Conservation (phyloP, 2,888 invertebrate genomes). For the Eristalis tenax region DNA sequence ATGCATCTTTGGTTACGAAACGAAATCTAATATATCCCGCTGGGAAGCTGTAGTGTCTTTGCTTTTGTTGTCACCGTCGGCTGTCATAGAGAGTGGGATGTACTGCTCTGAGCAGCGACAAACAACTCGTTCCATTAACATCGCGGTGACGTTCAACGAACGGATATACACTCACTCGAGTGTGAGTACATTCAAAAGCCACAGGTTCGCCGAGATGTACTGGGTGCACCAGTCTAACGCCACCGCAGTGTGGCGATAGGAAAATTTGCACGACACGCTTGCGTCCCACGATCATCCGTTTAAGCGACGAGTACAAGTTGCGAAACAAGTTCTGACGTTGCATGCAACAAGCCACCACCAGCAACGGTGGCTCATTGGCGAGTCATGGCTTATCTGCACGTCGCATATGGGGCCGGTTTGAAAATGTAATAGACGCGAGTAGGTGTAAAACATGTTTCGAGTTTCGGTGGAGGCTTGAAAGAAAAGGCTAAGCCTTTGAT, state of each 20-base stretch:
- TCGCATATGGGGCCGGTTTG: slow-evolving; percentile 30
- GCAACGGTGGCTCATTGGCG: neutral
- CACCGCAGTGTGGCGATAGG: slow-evolving; percentile 34
- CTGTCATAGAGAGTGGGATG: neutral
- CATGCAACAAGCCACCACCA: slow-evolving; percentile 38
- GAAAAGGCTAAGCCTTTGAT: slow-evolving; percentile 27
- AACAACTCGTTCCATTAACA: slow-evolving; percentile 15
- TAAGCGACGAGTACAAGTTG: slow-evolving; percentile 27
- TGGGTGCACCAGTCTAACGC: slow-evolving; percentile 11
- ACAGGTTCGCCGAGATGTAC: neutral
- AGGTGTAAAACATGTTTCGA: slow-evolving; percentile 46
- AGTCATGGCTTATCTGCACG: slow-evolving; percentile 13
- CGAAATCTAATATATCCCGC: slow-evolving; percentile 12
- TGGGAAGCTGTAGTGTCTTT: too few relatives aligned
- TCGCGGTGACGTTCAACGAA: slow-evolving; percentile 5
- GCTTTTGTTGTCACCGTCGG: neutral
- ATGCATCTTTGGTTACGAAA: slow-evolving; percentile 40
- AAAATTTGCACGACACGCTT: slow-evolving; percentile 50
- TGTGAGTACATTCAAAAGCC: neutral
- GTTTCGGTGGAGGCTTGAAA: neutral
- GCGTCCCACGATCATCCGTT: slow-evolving; percentile 59
- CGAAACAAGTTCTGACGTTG: slow-evolving; percentile 56
- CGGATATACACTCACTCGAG: neutral
- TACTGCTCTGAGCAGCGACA: neutral
- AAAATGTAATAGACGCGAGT: slow-evolving; percentile 16